Base-by-base conservation (phyloP, 2,797 vertebrate species). In the Delichon dasypus region DNA sequence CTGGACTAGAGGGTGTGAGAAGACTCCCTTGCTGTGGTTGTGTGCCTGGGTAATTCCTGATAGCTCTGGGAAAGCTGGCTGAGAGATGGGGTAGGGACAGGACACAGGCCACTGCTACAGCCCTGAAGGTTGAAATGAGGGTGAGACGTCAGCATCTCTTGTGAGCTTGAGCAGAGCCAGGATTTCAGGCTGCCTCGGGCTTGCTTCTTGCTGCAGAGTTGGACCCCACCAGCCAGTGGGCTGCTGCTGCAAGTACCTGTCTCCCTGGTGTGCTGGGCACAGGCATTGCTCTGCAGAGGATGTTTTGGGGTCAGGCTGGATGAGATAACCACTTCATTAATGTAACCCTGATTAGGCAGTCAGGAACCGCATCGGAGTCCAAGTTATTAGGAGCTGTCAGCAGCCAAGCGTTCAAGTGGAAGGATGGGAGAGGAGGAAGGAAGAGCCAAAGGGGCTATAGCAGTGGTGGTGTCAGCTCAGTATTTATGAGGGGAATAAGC, bases 321-420 rank as follows among this genome's bases (percentile, higher is more conserved):
- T 90, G 62, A 65, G 80, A 86, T 77, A 95, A 89, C 74, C 3
- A 32, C 82, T 94, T 93, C 86, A 48, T 96, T 97, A 94, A 77
- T 11, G 76, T 85, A 95, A 91, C 94, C 88, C 89, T 92, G 88
- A 93, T 97, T 80, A 95, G 92, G 80, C 88, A 89, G 89, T 65
- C 81, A 40, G 93, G 86, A 79, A 76, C 94, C 1, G 4, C 73
- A 70, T 78, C 23, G 0, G 89, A 95, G 85, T 88, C 88, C 89
- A 88, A 96, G 93, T 93, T 93, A 93, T 96, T 95, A 95, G 93
- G 81, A 96, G 77, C 95, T 97, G 94, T 93, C 97, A 88, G 94
- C 94, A 96, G 79, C 93, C 20, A 1, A 95, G 94, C 83, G 0
- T 93, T 96, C 93, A 92, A 90, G 91, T 95, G 96, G 93, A 96